phyloP scores from a whole-genome alignment of 1,140 invertebrate species.

The Lepidurus apus region DNA sequence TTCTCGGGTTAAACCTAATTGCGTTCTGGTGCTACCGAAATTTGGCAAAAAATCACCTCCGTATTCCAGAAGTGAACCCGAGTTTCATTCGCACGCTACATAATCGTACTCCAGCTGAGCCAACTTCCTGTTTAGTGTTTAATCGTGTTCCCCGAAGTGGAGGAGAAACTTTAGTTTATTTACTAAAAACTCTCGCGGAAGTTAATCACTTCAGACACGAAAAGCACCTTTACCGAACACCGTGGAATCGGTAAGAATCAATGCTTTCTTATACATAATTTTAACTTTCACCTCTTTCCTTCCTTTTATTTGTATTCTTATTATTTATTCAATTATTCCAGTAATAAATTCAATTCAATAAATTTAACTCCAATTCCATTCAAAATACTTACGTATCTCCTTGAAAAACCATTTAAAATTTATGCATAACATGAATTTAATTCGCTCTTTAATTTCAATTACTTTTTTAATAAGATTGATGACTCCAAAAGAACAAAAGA shows the following conservation, averaged over 20 bases:
- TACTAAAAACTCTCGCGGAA: conserved; percentile 28
- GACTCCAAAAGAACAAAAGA: conserved; percentile 41
- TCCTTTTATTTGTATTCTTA: not conserved
- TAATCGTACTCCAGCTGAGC: not conserved
- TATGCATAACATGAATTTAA: too few species aligned
- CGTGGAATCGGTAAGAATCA: conserved; percentile 41
- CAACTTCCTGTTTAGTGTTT: conserved; percentile 25
- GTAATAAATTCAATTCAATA: too few species aligned
- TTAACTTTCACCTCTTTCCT: conserved; percentile 6
- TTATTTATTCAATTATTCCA: not conserved
- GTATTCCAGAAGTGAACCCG: not conserved
- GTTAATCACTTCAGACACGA: conserved; percentile 35
- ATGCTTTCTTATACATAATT: not conserved
- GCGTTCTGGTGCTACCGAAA: not conserved
- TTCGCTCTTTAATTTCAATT: conserved; percentile 23
- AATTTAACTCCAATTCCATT: too few species aligned
- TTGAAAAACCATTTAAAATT: too few species aligned
- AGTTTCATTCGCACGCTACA: not conserved
- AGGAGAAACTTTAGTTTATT: conserved; percentile 27
- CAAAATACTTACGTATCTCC: too few species aligned
- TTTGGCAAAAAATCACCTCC: not conserved
- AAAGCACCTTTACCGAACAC: conserved; percentile 42
- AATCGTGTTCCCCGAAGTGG: conserved; percentile 33
- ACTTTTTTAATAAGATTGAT: conserved; percentile 37
- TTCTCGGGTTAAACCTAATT: not conserved